Conservation (phyloP, 1,140 invertebrate species). For the Oedothorax gibbosus region DNA sequence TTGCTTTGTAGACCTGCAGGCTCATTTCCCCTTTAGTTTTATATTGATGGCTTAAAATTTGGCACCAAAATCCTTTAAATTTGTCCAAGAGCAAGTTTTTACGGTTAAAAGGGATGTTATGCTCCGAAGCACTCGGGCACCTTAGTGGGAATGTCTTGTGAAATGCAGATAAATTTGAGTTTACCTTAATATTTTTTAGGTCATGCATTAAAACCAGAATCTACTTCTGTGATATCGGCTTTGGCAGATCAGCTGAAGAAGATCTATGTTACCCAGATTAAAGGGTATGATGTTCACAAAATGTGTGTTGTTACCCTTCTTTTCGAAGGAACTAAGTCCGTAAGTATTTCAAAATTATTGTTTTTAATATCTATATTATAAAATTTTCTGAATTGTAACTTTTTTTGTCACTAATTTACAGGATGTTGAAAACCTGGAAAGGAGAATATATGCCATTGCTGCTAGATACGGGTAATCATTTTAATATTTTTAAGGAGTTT, state of each 20-base stretch:
- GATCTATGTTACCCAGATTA: slow-evolving; percentile 89
- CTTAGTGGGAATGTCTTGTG: too few relatives aligned
- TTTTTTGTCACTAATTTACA: slow-evolving; percentile 62
- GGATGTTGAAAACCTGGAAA: slow-evolving; percentile 84
- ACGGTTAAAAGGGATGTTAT: too few relatives aligned
- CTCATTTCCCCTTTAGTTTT: too few relatives aligned
- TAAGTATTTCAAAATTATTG: slow-evolving; percentile 62
- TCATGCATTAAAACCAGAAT: slow-evolving; percentile 84
- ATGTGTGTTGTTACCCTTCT: slow-evolving; percentile 93
- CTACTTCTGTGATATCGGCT: slow-evolving; percentile 76
- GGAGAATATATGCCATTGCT: slow-evolving; percentile 86
- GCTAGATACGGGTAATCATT: slow-evolving; percentile 68
- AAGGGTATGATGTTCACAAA: slow-evolving; percentile 85
- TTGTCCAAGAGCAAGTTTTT: too few relatives aligned
- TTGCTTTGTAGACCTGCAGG: too few relatives aligned
- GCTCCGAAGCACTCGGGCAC: too few relatives aligned
- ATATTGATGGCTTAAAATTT: too few relatives aligned
- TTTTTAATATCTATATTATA: neutral
- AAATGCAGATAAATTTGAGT: too few relatives aligned
- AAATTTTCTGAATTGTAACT: neutral
- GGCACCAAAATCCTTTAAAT: too few relatives aligned
- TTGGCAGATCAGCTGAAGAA: slow-evolving; percentile 87
- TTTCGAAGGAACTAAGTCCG: slow-evolving; percentile 81
- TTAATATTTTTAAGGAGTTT: neutral
- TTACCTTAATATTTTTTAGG: slow-evolving; percentile 67